Evolutionary conservation across 35 echinoderm and acorn worm genomes (phyloP), one percentile per base, ranked within the genome.

Genomic region (Stichopus chloronotus): DNA sequence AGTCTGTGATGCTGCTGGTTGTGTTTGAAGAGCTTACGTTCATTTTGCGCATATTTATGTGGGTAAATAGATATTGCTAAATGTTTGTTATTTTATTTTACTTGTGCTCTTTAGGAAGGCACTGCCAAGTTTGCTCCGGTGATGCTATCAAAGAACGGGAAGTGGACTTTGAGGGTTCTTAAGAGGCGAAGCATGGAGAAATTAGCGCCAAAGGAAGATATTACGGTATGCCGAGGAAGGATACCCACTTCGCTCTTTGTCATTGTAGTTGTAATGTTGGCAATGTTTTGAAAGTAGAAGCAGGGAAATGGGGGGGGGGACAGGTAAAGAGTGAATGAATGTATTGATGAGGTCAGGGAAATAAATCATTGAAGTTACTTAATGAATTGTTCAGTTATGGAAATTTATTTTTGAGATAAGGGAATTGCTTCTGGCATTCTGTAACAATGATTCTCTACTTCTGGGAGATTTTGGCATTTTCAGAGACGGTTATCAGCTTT

Each of bases 61-160:
- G 30, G 3, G 30, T 43, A 43, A 43, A 43, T 43, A 43, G 30
- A 43, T 43, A 43, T 43, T 43, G 52, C 4, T 21, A 57, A 21
- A 56, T 91, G 24, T 55, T 86, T 53, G 10, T 23, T 57, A 8
- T 86, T 52, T 86, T 43, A 43, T 43, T 43, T 43, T 43, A 3
- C 30, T 43, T 43, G 30, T 43, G 30, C 30, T 90, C 65, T 94
- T 9, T 86, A 99, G 97, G 97, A 99, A 72, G 97, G 97, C 9
- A 99, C 97, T 59, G 97, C 97, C 21, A 99, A 99, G 89, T 99
- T 99, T 96, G 97, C 95, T 19, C 90, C 88, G 11, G 81, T 97
- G 72, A 57, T 91, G n/a, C 63, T 97, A 65, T 74, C 96, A 79
- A 54, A 82, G 92, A 86, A 95, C 92, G 57, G 94, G 63, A 97